Conservation (phyloP, 2,888 invertebrate species). For the Deilephila porcellus region DNA sequence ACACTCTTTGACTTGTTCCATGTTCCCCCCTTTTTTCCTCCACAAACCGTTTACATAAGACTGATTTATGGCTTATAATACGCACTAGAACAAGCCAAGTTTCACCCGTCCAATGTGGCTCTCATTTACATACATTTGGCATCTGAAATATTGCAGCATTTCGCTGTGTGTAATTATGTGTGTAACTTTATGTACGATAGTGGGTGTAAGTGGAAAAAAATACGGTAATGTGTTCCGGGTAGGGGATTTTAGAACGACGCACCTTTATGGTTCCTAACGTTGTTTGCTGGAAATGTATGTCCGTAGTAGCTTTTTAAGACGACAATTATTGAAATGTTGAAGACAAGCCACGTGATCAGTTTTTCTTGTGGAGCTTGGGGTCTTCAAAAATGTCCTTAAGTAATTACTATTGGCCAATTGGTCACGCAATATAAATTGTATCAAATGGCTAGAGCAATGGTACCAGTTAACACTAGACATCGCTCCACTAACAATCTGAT, state of each 20-base stretch:
- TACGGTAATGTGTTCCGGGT: constrained; percentile 21
- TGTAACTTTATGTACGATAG: constrained; percentile 22
- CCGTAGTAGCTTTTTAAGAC: not conserved
- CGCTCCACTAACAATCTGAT: no score
- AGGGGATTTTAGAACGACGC: not conserved
- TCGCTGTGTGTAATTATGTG: constrained; percentile 32
- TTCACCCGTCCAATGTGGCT: constrained; percentile 66
- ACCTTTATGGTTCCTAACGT: constrained; percentile 1
- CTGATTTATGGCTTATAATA: constrained; percentile 61
- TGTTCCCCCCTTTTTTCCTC: constrained; percentile 43
- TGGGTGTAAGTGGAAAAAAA: constrained; percentile 22
- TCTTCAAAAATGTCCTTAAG: no score
- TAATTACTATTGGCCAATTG: no score
- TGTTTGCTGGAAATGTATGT: not conserved
- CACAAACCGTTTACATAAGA: constrained; percentile 64
- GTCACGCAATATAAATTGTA: no score
- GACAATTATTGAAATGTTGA: no score
- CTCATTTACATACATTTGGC: constrained; percentile 68
- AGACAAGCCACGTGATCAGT: no score
- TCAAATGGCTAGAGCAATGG: no score
- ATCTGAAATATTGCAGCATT: constrained; percentile 31
- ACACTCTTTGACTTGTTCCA: constrained; percentile 31
- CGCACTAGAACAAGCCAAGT: constrained; percentile 60
- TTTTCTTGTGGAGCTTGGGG: no score
- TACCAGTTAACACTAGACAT: no score